Evolutionary conservation across 2,888 invertebrate genomes (phyloP).

Genomic region (Hirtodrosophila duncani): DNA sequence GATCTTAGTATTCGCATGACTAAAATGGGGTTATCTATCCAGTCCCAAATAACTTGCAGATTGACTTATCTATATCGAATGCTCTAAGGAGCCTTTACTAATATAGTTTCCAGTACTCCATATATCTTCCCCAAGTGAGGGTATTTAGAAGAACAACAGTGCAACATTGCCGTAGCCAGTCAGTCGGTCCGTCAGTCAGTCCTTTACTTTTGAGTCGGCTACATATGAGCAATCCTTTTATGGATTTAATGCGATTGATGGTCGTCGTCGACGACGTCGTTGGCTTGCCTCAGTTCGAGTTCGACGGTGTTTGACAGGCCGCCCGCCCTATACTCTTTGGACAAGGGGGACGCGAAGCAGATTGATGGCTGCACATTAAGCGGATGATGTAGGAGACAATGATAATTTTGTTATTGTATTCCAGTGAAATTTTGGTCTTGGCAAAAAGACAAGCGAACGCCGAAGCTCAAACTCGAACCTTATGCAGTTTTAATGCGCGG

Average conservation of each 20-base stretch:
- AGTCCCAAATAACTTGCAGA: no score
- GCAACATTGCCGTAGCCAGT: constrained; percentile 21
- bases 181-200: no score
- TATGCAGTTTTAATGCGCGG: constrained; percentile 1
- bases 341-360: constrained; percentile 36
- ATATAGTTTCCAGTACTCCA: no score
- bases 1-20: no score
- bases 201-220: constrained; percentile 39
- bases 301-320: constrained; percentile 75
- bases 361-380: constrained; percentile 76
- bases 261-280: constrained; percentile 38
- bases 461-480: no score
- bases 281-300: constrained; percentile 10
- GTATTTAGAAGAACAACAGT: no score
- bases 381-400: constrained; percentile 63
- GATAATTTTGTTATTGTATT: constrained; percentile 72
- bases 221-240: constrained; percentile 74
- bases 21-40: no score
- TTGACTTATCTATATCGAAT: no score
- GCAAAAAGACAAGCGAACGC: constrained; percentile 18
- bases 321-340: constrained; percentile 37
- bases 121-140: no score
- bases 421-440: constrained; percentile 24
- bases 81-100: no score
- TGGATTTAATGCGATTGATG: constrained; percentile 75